Conservation (phyloP, 2,888 invertebrate species). For the Eupithecia subfuscata region DNA sequence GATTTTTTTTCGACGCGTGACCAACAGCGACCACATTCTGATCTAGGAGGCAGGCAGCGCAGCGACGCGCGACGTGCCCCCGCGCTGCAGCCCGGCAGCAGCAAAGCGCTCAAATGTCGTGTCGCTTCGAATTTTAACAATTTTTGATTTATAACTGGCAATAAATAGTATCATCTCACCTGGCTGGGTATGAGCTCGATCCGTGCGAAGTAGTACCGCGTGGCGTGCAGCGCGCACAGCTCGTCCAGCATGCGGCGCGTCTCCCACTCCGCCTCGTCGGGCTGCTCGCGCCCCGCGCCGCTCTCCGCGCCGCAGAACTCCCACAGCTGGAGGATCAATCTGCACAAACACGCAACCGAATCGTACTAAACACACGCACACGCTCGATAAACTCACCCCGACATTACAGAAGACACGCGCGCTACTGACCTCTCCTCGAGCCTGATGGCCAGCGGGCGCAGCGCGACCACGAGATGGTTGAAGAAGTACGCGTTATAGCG, state of each 20-base stretch:
- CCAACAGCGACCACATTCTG: no score
- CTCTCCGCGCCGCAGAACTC: conserved; percentile 82
- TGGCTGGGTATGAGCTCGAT: conserved; percentile 91
- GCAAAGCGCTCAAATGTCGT: no score
- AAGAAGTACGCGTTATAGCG: conserved; percentile 94
- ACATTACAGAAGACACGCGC: no score
- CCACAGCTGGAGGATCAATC: conserved; percentile 76
- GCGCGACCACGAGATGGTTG: conserved; percentile 91
- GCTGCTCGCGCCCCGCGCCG: conserved; percentile 86
- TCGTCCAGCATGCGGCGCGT: conserved; percentile 91
- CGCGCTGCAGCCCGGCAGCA: no score
- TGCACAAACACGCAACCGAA: conserved; percentile 79
- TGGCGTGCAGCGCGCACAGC: conserved; percentile 91
- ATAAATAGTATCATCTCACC: conserved; percentile 64
- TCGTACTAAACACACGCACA: no score
- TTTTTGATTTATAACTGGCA: no score
- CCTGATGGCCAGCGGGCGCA: conserved; percentile 92
- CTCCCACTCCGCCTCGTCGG: conserved; percentile 92
- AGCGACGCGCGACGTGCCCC: no score
- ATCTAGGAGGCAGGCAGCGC: no score
- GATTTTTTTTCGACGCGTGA: no score
- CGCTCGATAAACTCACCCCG: no score
- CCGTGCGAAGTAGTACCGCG: conserved; percentile 94
- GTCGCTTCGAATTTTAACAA: no score
- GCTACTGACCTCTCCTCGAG: conserved; percentile 89